A percentile compares a stretch with the other conserved stretches of the same genome.
These are phyloP conservation scores for Boloria euphrosyne DNA, from an alignment of 2,888 invertebrate species.

Conservation along the genomic window DNA sequence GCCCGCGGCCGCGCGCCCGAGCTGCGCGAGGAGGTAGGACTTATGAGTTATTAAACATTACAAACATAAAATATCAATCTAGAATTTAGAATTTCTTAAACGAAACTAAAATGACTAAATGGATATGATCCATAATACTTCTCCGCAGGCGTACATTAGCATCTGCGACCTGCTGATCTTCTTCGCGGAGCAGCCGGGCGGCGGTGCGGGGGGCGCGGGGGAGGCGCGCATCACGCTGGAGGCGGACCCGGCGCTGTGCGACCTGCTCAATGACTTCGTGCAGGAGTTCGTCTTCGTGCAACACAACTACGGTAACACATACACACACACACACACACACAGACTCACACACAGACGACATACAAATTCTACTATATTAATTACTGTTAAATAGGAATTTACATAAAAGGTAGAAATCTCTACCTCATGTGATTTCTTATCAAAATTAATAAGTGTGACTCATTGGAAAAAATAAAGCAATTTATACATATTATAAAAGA, in stretches of 20 bases:
- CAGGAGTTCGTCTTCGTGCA: slow-evolving; percentile 96
- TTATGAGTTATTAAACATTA: too few relatives aligned
- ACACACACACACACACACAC: neutral
- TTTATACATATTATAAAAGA: too few relatives aligned
- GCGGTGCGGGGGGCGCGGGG: slow-evolving; percentile 53
- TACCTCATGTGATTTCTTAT: too few relatives aligned
- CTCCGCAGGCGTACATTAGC: slow-evolving; percentile 91
- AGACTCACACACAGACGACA: neutral
- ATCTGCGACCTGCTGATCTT: slow-evolving; percentile 97
- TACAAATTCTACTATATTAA: too few relatives aligned
- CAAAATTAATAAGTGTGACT: too few relatives aligned
- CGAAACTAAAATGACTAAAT: too few relatives aligned
- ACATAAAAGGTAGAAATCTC: too few relatives aligned
- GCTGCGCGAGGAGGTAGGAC: slow-evolving; percentile 87
- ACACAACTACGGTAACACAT: slow-evolving; percentile 89
- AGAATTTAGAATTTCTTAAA: too few relatives aligned
- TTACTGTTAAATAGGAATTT: too few relatives aligned
- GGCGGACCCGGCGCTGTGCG: slow-evolving; percentile 90
- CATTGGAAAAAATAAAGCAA: too few relatives aligned
- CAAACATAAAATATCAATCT: too few relatives aligned
- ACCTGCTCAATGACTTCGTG: slow-evolving; percentile 93
- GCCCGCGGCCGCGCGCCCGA: slow-evolving; percentile 59
- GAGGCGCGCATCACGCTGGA: slow-evolving; percentile 87
- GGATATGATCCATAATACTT: neutral
- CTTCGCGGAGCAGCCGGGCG: slow-evolving; percentile 89